Evolutionary conservation across 2,797 vertebrate genomes (phyloP).

Genomic region (Rhinichthys osculus): DNA sequence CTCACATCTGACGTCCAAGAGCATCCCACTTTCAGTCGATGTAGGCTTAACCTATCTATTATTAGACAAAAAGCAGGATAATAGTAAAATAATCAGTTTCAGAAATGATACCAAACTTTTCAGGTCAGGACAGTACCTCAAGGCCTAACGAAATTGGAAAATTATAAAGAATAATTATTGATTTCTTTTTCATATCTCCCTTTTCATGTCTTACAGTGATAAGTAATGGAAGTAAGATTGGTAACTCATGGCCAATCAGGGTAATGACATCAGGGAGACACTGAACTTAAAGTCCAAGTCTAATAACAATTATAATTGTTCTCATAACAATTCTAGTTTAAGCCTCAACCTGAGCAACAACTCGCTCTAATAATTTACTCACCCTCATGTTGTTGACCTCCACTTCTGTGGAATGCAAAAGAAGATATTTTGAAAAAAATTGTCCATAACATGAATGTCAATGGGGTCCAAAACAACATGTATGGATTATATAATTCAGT

Average conservation of each 20-base stretch:
- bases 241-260: background rate
- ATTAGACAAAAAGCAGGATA: constrained; percentile 46
- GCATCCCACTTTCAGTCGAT: constrained; percentile 45
- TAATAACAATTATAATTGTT: constrained; percentile 12
- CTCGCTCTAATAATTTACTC: background rate
- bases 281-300: background rate
- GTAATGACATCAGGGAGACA: background rate
- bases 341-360: background rate
- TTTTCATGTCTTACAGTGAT: background rate
- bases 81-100: constrained; percentile 40
- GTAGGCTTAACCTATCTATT: constrained; percentile 22
- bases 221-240: background rate
- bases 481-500: background rate
- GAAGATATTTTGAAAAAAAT: background rate
- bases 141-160: constrained; percentile 17
- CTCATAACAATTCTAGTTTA: background rate
- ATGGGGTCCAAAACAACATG: background rate
- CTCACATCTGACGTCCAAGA: constrained; percentile 35
- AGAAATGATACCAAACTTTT: constrained; percentile 26
- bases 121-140: constrained; percentile 35
- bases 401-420: background rate
- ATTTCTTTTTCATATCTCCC: background rate
- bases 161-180: constrained; percentile 22
- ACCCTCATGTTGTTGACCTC: background rate
- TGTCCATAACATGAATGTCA: background rate